Evolutionary conservation across 2,113 vertebrate genomes (phyloP), one percentile per base, ranked within the genome.

Genomic region (Pedionomus torquatus): DNA sequence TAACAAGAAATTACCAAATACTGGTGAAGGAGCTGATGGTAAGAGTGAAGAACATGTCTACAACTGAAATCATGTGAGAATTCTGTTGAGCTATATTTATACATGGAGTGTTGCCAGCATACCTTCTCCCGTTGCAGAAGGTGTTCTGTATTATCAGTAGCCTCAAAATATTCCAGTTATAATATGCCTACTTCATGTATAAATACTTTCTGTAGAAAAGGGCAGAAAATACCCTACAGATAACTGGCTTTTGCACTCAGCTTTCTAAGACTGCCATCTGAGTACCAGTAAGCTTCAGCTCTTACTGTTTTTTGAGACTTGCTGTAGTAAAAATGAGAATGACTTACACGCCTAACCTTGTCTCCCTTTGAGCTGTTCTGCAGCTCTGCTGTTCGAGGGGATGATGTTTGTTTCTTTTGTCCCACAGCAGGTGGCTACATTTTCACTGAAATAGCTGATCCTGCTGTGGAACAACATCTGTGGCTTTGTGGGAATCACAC

Each of bases 381-480:
- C 69, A 88, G 79, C 69, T 89, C 76, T 81, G 46, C 77, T 84
- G 26, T 82, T 93, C 54, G 66, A 92, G 41, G 58, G 79, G 57
- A 52, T 90, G 71, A 31, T 95, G 89, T 97, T 96, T 94, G 70
- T 93, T 95, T 95, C 65, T 89, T 94, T 93, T 84, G 83, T 93
- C 70, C 91, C 95, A 93, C 89, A 95, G 93, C 92, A 94, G 95
- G 95, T 92, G 65, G 83, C 74, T 96, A 76, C 58, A 70, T 95
- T 94, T 95, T 76, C 91, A 76, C 68, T 83, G 83, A 87, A 91
- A 96, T 57, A 94, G 87, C 81, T 13, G 44, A 83, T 91, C 87
- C 93, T 95, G 93, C 95, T 95, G 87, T 86, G 92, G 84, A 94
- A 89, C 77, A 95, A 74, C 91, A 96, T 96, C 70, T 96, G 87